Conservation (phyloP, 2,113 vertebrate genomes). For the Myiopsitta monachus region DNA sequence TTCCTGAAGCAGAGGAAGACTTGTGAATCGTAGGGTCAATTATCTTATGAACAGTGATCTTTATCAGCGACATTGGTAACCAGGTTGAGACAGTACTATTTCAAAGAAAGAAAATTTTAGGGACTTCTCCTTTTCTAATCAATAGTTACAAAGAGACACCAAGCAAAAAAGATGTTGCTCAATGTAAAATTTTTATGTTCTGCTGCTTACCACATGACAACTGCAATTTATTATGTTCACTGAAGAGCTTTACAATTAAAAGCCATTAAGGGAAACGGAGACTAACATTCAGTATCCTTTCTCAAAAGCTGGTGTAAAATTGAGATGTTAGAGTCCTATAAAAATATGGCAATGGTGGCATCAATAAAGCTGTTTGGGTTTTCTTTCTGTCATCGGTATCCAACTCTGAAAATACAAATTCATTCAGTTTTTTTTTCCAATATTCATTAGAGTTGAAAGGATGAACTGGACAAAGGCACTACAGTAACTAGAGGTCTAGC, state of each 20-base stretch:
- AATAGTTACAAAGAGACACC: neutral
- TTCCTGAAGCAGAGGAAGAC: neutral
- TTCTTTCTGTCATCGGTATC: neutral
- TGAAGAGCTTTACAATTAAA: neutral
- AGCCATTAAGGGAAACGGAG: neutral
- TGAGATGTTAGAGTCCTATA: neutral
- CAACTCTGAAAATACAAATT: neutral
- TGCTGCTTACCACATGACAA: neutral
- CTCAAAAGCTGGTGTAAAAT: neutral
- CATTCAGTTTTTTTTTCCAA: neutral
- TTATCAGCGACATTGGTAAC: neutral
- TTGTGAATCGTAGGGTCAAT: neutral
- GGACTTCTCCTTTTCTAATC: neutral
- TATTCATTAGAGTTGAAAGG: neutral
- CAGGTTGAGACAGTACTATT: neutral
- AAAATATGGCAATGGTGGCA: neutral
- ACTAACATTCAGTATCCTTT: neutral
- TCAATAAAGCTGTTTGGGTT: neutral
- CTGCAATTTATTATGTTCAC: neutral
- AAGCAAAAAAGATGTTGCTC: neutral
- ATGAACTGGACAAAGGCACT: neutral
- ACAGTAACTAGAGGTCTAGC: neutral
- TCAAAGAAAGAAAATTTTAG: neutral
- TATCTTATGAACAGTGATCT: neutral
- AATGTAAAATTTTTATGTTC: neutral